phyloP scores from a whole-genome alignment of 2,113 vertebrate genomes.

The Megaceryle torquata region DNA sequence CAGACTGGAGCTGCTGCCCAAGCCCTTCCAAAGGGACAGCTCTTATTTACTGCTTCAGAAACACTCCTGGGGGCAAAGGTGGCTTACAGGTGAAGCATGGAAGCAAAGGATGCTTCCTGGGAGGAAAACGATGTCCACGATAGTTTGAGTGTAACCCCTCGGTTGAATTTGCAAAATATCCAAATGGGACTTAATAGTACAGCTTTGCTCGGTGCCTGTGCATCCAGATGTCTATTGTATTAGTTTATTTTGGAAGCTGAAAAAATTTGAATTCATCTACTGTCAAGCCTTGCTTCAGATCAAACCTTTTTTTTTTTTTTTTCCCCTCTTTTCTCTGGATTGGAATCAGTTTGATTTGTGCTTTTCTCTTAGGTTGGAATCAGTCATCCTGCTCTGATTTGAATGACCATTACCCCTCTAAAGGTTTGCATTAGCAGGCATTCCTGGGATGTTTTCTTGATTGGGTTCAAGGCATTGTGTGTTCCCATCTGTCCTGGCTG shows the following conservation, averaged over 20 bases:
- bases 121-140: neutral
- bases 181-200: neutral
- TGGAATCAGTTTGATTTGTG: slow-evolving; percentile 21
- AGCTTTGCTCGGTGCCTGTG: neutral
- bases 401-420: slow-evolving; percentile 43
- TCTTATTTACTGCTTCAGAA: neutral
- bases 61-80: neutral
- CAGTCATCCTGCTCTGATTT: slow-evolving; percentile 39
- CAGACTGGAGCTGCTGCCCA: neutral
- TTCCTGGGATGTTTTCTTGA: slow-evolving; percentile 63
- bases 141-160: neutral
- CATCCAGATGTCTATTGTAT: neutral
- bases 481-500: slow-evolving; percentile 52
- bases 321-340: neutral
- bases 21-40: neutral
- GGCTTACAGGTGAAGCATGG: neutral
- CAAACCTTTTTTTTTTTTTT: neutral
- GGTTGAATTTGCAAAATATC: neutral
- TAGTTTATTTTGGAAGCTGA: neutral
- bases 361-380: slow-evolving; percentile 30
- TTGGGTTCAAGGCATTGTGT: slow-evolving; percentile 59
- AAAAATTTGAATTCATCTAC: neutral
- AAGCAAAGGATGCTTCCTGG: neutral
- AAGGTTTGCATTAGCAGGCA: slow-evolving; percentile 44
- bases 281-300: neutral